A percentile compares a stretch with the other conserved stretches of the same genome.
Conservation (phyloP, 92 coral and sea anemone genomes). For the Palythoa grandiflora region DNA sequence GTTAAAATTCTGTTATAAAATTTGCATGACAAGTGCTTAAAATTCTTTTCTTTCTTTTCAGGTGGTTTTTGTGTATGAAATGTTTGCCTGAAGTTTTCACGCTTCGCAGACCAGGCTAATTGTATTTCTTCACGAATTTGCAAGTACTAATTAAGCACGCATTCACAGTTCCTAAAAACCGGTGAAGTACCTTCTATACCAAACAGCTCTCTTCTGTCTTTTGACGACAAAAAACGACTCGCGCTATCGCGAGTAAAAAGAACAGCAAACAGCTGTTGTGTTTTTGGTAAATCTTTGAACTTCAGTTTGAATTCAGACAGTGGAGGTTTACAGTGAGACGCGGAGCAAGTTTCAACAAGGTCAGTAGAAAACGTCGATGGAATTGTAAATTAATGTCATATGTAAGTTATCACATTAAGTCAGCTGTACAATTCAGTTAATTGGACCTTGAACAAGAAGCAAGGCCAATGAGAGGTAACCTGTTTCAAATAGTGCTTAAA, state of each 20-base stretch:
- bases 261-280: no score
- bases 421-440: not conserved
- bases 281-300: not conserved
- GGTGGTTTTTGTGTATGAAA: not conserved
- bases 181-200: not conserved
- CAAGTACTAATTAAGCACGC: conserved; percentile 1
- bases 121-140: not conserved
- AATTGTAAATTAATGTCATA: not conserved
- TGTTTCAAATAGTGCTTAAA: not conserved
- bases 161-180: not conserved
- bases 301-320: not conserved
- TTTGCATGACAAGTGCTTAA: not conserved
- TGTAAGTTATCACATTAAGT: not conserved
- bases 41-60: not conserved
- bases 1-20: not conserved
- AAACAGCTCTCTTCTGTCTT: not conserved
- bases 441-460: not conserved
- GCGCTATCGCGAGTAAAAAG: not conserved
- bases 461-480: not conserved
- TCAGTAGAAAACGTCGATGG: not conserved
- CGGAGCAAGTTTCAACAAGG: not conserved
- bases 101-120: not conserved
- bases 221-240: not conserved
- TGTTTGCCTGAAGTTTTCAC: not conserved
- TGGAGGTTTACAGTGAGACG: not conserved